phyloP scores from a whole-genome alignment of 2,797 vertebrate species.

The Ptychadena robeensis region DNA sequence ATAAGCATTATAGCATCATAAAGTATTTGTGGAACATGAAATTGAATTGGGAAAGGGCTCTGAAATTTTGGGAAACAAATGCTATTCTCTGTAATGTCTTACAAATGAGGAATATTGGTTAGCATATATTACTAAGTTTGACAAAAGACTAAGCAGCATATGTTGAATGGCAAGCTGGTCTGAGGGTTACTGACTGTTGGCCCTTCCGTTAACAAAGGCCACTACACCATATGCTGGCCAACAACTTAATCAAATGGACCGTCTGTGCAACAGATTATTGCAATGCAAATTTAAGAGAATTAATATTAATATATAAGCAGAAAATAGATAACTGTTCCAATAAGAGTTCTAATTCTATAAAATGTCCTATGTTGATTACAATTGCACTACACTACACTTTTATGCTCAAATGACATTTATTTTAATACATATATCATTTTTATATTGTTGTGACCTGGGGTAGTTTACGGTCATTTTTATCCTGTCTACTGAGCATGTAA shows the following conservation, averaged over 20 bases:
- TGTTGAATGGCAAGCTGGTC: slow-evolving; percentile 16
- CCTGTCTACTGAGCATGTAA: not conserved
- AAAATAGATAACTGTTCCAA: not conserved
- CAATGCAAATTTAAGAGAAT: not conserved
- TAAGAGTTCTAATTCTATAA: not conserved
- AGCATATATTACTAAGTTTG: slow-evolving; percentile 15
- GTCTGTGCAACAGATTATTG: not conserved
- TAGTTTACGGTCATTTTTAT: not conserved
- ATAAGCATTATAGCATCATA: not conserved
- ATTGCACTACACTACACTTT: too few relatives aligned
- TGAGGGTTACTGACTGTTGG: slow-evolving; percentile 39
- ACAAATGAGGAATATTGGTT: not conserved
- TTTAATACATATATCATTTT: not conserved
- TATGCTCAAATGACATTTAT: not conserved
- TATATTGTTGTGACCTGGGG: not conserved
- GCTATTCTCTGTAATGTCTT: not conserved
- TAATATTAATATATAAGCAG: not conserved
- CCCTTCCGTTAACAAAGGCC: slow-evolving; percentile 42
- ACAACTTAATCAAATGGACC: slow-evolving; percentile 1
- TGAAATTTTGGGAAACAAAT: not conserved
- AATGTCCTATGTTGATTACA: too few relatives aligned
- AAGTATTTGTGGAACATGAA: not conserved
- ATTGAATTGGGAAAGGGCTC: not conserved
- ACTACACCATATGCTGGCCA: slow-evolving; percentile 36
- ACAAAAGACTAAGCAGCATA: slow-evolving; percentile 40